Percentiles rank a stretch among this genome's conserved stretches.
Conservation (phyloP, 2,797 vertebrate genomes). For the Sphenopsis melanotis region DNA sequence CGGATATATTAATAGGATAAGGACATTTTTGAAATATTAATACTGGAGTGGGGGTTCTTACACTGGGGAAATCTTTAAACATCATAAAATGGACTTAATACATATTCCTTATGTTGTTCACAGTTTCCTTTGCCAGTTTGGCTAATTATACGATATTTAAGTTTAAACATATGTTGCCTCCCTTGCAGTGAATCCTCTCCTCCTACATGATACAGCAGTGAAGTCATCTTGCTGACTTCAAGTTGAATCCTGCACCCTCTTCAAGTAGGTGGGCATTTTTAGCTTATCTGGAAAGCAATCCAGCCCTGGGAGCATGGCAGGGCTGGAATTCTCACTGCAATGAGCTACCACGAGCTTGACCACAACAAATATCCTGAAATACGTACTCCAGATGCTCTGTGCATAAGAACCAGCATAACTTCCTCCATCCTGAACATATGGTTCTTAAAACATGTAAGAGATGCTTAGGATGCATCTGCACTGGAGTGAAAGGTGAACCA, state of each 20-base stretch:
- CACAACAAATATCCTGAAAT: neutral
- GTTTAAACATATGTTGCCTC: constrained; percentile 68
- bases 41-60: neutral
- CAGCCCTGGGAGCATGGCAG: neutral
- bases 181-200: constrained; percentile 65
- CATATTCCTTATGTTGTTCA: constrained; percentile 58
- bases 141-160: constrained; percentile 67
- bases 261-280: constrained; percentile 20
- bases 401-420: neutral
- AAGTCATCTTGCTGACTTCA: constrained; percentile 58
- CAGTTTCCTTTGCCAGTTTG: constrained; percentile 65
- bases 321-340: neutral
- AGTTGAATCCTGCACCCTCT: neutral
- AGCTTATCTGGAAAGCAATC: neutral
- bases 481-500: neutral
- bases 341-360: neutral
- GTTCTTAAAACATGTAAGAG: neutral
- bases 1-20: neutral
- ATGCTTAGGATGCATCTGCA: neutral
- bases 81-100: constrained; percentile 49
- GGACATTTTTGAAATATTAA: neutral
- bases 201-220: constrained; percentile 59
- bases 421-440: neutral
- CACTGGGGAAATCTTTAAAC: constrained; percentile 4
- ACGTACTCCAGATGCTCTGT: neutral